A percentile compares a stretch with the other conserved stretches of the same genome.
Evolutionary conservation across 1,140 invertebrate genomes (phyloP).

Genomic region (Cyclina sinensis): DNA sequence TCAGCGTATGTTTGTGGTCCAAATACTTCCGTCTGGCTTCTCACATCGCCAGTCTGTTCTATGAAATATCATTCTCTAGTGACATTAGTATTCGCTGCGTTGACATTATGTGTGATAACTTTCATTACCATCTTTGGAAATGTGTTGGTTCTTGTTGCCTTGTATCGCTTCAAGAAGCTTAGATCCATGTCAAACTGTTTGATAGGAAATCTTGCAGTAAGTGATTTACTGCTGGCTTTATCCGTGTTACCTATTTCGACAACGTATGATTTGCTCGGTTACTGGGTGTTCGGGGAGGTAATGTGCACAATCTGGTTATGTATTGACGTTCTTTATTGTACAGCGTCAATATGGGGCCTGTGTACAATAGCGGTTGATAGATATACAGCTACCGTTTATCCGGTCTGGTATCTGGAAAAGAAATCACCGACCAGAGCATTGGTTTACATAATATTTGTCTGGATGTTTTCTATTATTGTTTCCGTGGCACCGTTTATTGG

Average conservation of each 20-base stretch:
- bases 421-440: slow-evolving; percentile 81
- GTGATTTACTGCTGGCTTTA: slow-evolving; percentile 85
- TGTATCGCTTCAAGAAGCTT: slow-evolving; percentile 84
- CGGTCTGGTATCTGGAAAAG: slow-evolving; percentile 86
- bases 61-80: slow-evolving; percentile 78
- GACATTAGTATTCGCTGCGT: slow-evolving; percentile 78
- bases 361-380: slow-evolving; percentile 86
- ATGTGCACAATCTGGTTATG: slow-evolving; percentile 84
- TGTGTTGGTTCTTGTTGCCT: slow-evolving; percentile 82
- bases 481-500: slow-evolving; percentile 86
- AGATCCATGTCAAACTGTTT: slow-evolving; percentile 86
- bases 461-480: slow-evolving; percentile 85
- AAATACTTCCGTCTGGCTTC: slow-evolving; percentile 75
- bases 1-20: slow-evolving; percentile 55
- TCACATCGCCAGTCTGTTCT: slow-evolving; percentile 78
- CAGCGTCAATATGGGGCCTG: slow-evolving; percentile 87
- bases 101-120: slow-evolving; percentile 81
- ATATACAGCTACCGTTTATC: slow-evolving; percentile 86
- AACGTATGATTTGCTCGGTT: slow-evolving; percentile 84
- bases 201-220: slow-evolving; percentile 86
- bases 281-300: slow-evolving; percentile 86
- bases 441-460: slow-evolving; percentile 85
- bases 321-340: slow-evolving; percentile 87
- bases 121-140: slow-evolving; percentile 87
- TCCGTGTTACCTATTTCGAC: slow-evolving; percentile 86